A percentile compares a stretch with the other conserved stretches of the same genome.
Conservation (phyloP, 37 sponge, comb jelly and placozoan species). For the Crambe crambe region DNA sequence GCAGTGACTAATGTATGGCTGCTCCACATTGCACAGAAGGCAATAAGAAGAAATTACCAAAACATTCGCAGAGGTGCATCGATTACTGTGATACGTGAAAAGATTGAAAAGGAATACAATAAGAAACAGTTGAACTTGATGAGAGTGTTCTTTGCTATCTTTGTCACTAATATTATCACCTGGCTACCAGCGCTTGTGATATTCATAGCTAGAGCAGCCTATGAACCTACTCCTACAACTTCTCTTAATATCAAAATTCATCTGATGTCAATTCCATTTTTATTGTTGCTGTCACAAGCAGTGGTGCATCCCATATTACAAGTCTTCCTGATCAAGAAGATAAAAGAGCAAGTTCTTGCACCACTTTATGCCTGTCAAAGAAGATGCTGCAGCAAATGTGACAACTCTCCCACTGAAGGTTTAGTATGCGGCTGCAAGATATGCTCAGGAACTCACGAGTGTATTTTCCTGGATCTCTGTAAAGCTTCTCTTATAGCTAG, state of each 20-base stretch:
- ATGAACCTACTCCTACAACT: background rate
- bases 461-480: too few species aligned
- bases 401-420: too few species aligned
- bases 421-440: too few species aligned
- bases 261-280: background rate
- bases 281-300: background rate
- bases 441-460: too few species aligned
- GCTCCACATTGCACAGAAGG: background rate
- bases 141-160: background rate
- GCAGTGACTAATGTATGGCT: conserved; percentile 21
- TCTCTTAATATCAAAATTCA: background rate
- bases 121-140: background rate
- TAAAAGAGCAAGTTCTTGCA: too few species aligned
- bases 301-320: background rate
- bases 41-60: background rate
- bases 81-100: background rate
- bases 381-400: too few species aligned
- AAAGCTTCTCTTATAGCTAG: too few species aligned
- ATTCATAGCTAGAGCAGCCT: background rate
- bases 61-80: background rate
- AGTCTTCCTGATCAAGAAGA: background rate
- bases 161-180: conserved; percentile 4
- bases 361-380: too few species aligned
- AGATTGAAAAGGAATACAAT: background rate
- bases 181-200: background rate